Evolutionary conservation across 2,888 invertebrate species (phyloP).

Genomic region (Synergus gifuensis): DNA sequence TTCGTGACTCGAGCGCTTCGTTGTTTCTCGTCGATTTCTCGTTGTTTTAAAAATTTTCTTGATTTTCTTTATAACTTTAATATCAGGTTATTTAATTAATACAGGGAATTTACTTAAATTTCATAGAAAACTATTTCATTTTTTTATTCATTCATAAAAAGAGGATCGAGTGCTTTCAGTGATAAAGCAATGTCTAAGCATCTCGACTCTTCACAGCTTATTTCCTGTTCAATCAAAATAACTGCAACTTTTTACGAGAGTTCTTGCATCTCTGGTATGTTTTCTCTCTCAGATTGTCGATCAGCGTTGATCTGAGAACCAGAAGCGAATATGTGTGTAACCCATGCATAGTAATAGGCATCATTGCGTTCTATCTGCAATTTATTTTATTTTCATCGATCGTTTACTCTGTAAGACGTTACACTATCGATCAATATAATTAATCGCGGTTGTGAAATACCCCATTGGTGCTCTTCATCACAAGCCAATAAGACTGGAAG

Average conservation of each 20-base stretch:
- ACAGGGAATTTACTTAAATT: too few species aligned
- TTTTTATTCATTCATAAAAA: neutral
- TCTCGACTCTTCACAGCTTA: neutral
- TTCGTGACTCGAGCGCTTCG: too few species aligned
- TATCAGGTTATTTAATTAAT: too few species aligned
- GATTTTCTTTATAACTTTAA: too few species aligned
- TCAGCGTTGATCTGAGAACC: slow-evolving; percentile 8
- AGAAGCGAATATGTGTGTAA: neutral
- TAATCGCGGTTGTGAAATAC: neutral
- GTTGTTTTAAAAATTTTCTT: too few species aligned
- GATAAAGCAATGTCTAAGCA: slow-evolving; percentile 20
- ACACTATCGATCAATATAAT: slow-evolving; percentile 20
- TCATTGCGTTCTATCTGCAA: neutral
- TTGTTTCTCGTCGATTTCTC: too few species aligned
- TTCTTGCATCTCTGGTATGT: slow-evolving; percentile 19
- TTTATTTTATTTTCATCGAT: neutral
- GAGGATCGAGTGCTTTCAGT: slow-evolving; percentile 21
- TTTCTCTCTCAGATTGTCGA: slow-evolving; percentile 27
- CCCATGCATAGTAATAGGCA: neutral
- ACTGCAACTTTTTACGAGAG: slow-evolving; percentile 33
- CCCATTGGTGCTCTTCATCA: neutral
- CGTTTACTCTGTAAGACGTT: slow-evolving; percentile 3
- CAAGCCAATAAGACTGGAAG: neutral
- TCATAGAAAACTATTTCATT: too few species aligned
- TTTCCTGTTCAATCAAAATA: slow-evolving; percentile 39